Base-by-base conservation (phyloP, 2,888 invertebrate species). In the Carterocephalus palaemon region DNA sequence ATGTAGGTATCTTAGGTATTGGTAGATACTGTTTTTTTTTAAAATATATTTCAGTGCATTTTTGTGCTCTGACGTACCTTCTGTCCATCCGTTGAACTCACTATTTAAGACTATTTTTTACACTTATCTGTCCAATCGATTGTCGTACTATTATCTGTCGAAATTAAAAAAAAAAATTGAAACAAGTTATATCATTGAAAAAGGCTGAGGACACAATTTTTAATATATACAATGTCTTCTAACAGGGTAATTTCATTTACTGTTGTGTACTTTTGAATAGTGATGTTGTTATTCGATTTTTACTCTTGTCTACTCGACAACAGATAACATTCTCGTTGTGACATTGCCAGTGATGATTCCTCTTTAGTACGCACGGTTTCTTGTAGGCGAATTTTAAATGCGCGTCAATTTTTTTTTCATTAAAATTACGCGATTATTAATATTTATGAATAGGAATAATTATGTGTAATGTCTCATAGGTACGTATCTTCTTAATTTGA, bases 121-220 rank as follows among this genome's bases (percentile, higher is more conserved):
- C 8, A 10, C 24, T 19, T 8, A 26, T 10, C 8, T 17, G 23
- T 34, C 24, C 22, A 17, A 20, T 26, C 23, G 6, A 4, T 10
- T 37, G 31, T 42, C 46, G 47, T 51, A 54, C 39, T 46, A 61
- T 71, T 71, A 63, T 68, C 74, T 70, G 73, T 75, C 67, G 67
- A 63, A 62, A 56, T 53, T 54, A 55, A 61, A 64, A 70, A 67
- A 62, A 61, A 63, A 55, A 60, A 56, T 52, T 55, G 64, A 72
- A 78, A 70, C 70, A 72, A 74, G 69, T 62, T 67, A 84, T 86
- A 86, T 86, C 85, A 86, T 83, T 77, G 63, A 65, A 75, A 79
- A 84, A 85, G 85, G 86, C 86, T 85, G 86, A 85, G 84, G 86
- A 79, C 76, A 75, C 77, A 79, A 78, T 80, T 83, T 80, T 83